A percentile compares a stretch with the other conserved stretches of the same genome.
These are phyloP conservation scores for Archips xylosteana DNA, from an alignment of 2,888 invertebrate species.

Conservation along the genomic window DNA sequence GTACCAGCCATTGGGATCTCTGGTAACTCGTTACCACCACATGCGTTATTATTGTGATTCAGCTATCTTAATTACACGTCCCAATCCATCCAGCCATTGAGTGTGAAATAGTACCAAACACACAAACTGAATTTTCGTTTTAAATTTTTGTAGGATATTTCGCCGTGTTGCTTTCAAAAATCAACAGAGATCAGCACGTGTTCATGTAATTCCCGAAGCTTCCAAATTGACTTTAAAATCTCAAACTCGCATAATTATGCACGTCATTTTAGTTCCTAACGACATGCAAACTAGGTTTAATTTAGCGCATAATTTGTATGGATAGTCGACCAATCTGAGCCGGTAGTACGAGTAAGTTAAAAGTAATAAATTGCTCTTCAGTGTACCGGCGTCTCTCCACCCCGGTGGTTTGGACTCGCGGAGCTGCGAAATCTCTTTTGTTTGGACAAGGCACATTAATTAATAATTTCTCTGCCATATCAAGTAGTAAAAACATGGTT, in stretches of 20 bases:
- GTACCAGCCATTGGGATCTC: too few species aligned
- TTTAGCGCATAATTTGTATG: constrained; percentile 32
- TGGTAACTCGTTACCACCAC: too few species aligned
- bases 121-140: too few species aligned
- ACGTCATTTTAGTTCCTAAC: constrained; percentile 23
- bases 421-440: constrained; percentile 16
- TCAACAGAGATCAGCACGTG: background rate
- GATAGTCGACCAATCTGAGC: constrained; percentile 49
- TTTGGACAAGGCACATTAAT: background rate
- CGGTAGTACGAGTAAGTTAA: constrained; percentile 56
- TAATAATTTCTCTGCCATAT: too few species aligned
- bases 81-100: too few species aligned
- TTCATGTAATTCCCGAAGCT: background rate
- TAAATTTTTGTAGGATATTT: too few species aligned
- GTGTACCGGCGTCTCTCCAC: constrained; percentile 57
- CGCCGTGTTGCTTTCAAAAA: background rate
- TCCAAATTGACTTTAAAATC: background rate
- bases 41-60: too few species aligned
- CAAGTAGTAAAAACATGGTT: too few species aligned
- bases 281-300: constrained; percentile 23
- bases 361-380: constrained; percentile 69
- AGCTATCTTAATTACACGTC: too few species aligned
- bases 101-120: too few species aligned
- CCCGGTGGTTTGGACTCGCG: constrained; percentile 52
- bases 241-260: constrained; percentile 16